Base-by-base conservation (phyloP, 2,888 invertebrate species). In the Helicoverpa assulta region DNA sequence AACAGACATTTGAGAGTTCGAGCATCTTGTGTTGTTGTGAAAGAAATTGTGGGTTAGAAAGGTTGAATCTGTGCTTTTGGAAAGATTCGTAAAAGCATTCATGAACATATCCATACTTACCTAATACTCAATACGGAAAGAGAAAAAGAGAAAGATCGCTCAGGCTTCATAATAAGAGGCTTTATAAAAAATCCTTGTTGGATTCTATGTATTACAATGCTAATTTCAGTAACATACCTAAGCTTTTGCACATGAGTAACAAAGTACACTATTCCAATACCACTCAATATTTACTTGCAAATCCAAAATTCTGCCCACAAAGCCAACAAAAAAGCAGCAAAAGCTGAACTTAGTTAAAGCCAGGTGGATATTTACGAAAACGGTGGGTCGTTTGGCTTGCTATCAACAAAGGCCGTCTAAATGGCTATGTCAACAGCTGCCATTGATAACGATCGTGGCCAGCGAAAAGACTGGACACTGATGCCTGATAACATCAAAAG, bases 401-500 rank as follows among this genome's bases (percentile, higher is more conserved):
- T 70, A 62, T 78, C 75, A 78, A 85, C 81, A 80, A 84, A 79
- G 70, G 56, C 70, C 60, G 52, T 67, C 53, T 73, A 62, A 79
- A 71, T 70, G 58, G 76, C 63, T 64, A 47, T 51, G 70, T 73
- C 68, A 77, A 85, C 84, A 75, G 69, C 76, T 75, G 75, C 58
- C 67, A 55, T 57, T 72, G 80, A 81, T 85, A 85, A 73, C 54
- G 33, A 81, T 77, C 76, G 37, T 68, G 40, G 50, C 80, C 70
- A 56, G 74, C 52, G 70, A 66, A 67, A 77, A 62, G 61, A 61
- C 73, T 79, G 65, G 79, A 79, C 59, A 57, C 61, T 75, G 80
- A 79, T 66, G 56, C 53, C 66, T 53, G 77, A 77, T 78, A 77
- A 77, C 26, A 71, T 33, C 64, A 54, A 62, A 67, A 33, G 51